These are phyloP conservation scores for Capricornis sumatraensis DNA, from an alignment of 2,113 vertebrate genomes.

Conservation along the genomic window DNA sequence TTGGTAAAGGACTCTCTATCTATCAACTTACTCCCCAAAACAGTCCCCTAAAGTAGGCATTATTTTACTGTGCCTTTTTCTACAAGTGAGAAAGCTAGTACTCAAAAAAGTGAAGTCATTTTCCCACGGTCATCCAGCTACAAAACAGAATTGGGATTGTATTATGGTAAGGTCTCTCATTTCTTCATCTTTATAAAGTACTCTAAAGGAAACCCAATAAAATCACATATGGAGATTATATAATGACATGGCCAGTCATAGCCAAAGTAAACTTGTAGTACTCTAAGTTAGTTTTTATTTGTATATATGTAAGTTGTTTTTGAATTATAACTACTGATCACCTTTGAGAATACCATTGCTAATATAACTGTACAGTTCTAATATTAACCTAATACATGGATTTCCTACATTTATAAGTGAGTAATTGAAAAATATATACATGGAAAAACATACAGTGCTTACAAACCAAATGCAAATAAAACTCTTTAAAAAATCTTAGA, in stretches of 20 bases:
- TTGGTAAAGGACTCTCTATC: neutral
- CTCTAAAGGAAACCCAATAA: constrained; percentile 18
- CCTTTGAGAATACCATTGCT: constrained; percentile 45
- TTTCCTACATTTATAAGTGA: constrained; percentile 23
- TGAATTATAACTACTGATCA: constrained; percentile 14
- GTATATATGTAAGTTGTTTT: neutral
- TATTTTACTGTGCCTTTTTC: neutral
- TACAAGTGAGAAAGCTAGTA: neutral
- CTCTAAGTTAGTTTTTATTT: constrained; percentile 45
- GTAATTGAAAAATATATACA: constrained; percentile 70
- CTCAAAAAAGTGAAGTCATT: neutral
- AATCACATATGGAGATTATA: neutral
- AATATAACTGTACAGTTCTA: constrained; percentile 54
- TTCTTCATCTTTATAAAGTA: constrained; percentile 5
- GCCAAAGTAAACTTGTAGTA: constrained; percentile 31
- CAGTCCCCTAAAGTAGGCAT: neutral
- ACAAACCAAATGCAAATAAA: constrained; percentile 75
- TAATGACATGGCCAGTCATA: neutral
- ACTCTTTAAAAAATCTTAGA: constrained; percentile 73
- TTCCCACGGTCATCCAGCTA: neutral
- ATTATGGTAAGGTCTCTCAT: neutral
- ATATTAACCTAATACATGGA: constrained; percentile 16
- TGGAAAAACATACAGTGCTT: constrained; percentile 62
- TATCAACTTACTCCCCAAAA: neutral
- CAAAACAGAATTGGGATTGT: neutral